Conservation (phyloP, 2,888 invertebrate species). For the Drosophila picticornis region DNA sequence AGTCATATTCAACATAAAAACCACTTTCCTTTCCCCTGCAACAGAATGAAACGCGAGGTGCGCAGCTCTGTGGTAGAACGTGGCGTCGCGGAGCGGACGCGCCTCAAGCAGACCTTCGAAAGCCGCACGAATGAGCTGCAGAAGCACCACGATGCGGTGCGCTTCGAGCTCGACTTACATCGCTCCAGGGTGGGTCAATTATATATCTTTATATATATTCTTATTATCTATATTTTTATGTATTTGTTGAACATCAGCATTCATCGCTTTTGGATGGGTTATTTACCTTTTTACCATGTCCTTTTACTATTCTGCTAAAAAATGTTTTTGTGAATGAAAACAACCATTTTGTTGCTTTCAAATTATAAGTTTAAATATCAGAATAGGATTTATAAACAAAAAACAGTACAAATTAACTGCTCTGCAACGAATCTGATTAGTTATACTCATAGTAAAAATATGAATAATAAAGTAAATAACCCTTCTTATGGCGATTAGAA, state of each 20-base stretch:
- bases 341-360: too few relatives aligned
- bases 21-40: neutral
- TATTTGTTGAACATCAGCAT: neutral
- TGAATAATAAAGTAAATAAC: neutral
- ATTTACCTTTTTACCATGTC: neutral
- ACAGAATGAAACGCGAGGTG: slow-evolving; percentile 85
- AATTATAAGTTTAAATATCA: too few relatives aligned
- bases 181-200: slow-evolving; percentile 87
- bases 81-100: slow-evolving; percentile 95
- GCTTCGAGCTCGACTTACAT: slow-evolving; percentile 89
- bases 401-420: too few relatives aligned
- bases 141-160: slow-evolving; percentile 91
- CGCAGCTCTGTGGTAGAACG: slow-evolving; percentile 90
- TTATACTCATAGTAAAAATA: neutral
- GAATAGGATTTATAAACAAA: too few relatives aligned
- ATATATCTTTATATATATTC: neutral
- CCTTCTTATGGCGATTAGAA: too few relatives aligned
- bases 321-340: neutral
- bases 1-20: neutral
- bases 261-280: neutral
- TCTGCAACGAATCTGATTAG: neutral
- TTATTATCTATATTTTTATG: neutral
- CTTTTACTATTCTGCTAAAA: neutral
- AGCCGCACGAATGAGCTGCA: slow-evolving; percentile 91
- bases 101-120: slow-evolving; percentile 91